These are phyloP conservation scores for Iguana delicatissima DNA, from an alignment of 2,797 vertebrate genomes.

Conservation along the genomic window DNA sequence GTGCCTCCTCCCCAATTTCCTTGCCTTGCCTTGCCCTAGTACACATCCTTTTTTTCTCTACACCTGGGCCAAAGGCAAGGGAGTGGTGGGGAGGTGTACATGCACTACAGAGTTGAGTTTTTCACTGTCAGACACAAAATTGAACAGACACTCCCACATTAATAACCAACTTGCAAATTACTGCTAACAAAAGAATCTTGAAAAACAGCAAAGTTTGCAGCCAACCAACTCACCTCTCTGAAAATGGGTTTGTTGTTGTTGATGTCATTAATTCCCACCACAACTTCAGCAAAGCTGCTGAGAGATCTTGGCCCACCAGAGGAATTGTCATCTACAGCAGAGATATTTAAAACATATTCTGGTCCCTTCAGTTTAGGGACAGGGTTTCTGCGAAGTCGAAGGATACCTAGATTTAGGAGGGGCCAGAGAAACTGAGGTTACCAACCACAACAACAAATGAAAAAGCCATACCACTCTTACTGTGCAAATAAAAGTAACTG, in stretches of 20 bases:
- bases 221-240: conserved; percentile 80
- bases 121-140: conserved; percentile 1
- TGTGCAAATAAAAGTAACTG: not conserved
- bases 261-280: conserved; percentile 89
- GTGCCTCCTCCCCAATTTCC: too few species aligned
- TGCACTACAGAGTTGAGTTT: not conserved
- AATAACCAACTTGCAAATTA: not conserved
- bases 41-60: too few species aligned
- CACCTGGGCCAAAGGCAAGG: too few species aligned
- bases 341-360: conserved; percentile 88
- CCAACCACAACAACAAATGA: not conserved
- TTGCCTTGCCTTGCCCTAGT: too few species aligned
- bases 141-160: not conserved
- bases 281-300: conserved; percentile 89
- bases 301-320: conserved; percentile 87
- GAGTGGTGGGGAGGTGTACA: too few species aligned
- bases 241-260: conserved; percentile 94
- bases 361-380: conserved; percentile 83
- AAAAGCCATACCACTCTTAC: not conserved
- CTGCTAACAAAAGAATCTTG: not conserved
- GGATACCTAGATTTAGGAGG: conserved; percentile 82
- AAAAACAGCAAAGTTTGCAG: not conserved
- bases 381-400: conserved; percentile 87
- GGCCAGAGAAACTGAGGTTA: not conserved
- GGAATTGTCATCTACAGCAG: conserved; percentile 89